phyloP scores from a whole-genome alignment of 2,888 invertebrate genomes.

The Zhengitettix transpicula region DNA sequence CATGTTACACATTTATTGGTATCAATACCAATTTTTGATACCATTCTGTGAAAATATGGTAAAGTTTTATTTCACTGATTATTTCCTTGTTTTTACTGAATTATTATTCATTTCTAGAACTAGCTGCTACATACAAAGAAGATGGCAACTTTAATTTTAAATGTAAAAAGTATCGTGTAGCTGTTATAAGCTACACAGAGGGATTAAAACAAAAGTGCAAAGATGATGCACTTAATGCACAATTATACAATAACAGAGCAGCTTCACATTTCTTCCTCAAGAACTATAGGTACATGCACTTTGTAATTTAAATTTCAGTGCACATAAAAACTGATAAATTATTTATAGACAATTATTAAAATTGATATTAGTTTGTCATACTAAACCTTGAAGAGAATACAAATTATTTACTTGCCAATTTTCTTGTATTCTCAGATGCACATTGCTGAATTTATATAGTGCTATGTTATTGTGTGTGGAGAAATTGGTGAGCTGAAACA shows the following conservation, averaged over 20 bases:
- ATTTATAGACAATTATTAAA: too few species aligned
- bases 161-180: conserved; percentile 79
- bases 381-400: too few species aligned
- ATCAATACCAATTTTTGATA: too few species aligned
- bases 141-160: conserved; percentile 95
- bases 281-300: conserved; percentile 43
- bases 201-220: conserved; percentile 65
- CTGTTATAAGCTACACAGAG: conserved; percentile 75
- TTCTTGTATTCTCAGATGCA: too few species aligned
- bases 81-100: neutral
- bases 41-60: too few species aligned
- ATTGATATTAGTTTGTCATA: too few species aligned
- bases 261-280: conserved; percentile 74
- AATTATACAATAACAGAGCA: conserved; percentile 80
- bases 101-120: conserved; percentile 34
- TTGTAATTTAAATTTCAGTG: neutral
- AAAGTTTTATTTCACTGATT: neutral
- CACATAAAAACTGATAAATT: neutral
- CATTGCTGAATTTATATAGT: too few species aligned
- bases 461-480: too few species aligned
- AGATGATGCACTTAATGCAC: conserved; percentile 55
- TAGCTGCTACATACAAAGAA: conserved; percentile 78
- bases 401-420: too few species aligned
- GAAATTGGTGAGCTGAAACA: too few species aligned
- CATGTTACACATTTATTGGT: too few species aligned